Evolutionary conservation across 2,797 vertebrate species (phyloP), one percentile per base, ranked within the genome.

Genomic region (Threskiornis aethiopicus): DNA sequence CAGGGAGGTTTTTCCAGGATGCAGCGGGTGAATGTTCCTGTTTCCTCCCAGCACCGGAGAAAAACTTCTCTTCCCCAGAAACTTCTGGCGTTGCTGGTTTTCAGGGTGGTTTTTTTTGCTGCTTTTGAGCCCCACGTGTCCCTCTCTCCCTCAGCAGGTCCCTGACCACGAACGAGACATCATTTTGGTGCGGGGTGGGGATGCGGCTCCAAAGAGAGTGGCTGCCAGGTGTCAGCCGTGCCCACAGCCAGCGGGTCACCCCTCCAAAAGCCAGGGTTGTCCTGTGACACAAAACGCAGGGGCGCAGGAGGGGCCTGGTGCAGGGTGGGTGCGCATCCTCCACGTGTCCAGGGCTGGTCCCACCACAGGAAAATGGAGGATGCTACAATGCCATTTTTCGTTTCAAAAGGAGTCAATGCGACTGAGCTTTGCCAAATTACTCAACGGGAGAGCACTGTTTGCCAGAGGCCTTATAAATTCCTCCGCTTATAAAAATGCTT

Each of bases 201-300:
- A 64, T 64, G 28, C 0, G 0, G 2, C 29, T 58, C 25, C 21
- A 29, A 21, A 71, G 35, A 61, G 5, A 2, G n/a, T 5, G 10
- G 12, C 37, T 82, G 65, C 26, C 42, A 73, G 31, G 12, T 51
- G 62, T 75, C 72, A 61, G 29, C 41, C 4, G 0, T 76, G 58
- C 33, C 24, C 59, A 42, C 17, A 42, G 13, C 17, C 46, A 10
- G 33, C 0, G 3, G 42, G 28, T 26, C 33, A 76, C 26, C 11
- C 1, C 13, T 66, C 69, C 72, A 37, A 51, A 55, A 64, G 1
- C 9, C 61, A 49, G 57, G 11, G 17, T 3, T 86, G 58, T 78
- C 41, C 52, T 29, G 67, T 7, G n/a, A 84, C 73, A 5, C 7
- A 47, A 49, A 49, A 41, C 2, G 8, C 26, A 13, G 21, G 10